Conservation (phyloP, 2,888 invertebrate genomes). For the Synergus laeviventris region DNA sequence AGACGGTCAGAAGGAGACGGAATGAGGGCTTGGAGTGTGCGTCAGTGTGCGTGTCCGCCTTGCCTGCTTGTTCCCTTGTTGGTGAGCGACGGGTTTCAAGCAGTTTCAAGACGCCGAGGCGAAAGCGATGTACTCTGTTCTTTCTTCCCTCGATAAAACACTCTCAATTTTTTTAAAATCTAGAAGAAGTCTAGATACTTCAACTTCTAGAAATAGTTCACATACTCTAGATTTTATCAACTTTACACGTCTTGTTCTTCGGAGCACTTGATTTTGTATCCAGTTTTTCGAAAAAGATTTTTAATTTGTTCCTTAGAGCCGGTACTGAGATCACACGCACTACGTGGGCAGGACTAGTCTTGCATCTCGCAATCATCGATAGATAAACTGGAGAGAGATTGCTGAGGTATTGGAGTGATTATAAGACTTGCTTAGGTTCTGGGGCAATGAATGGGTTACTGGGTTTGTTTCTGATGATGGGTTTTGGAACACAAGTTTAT, state of each 20-base stretch:
- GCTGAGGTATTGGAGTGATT: slow-evolving; percentile 9
- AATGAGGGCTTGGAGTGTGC: slow-evolving; percentile 37
- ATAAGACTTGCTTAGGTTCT: neutral
- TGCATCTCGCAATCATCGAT: slow-evolving; percentile 21
- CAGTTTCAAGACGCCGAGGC: slow-evolving; percentile 31
- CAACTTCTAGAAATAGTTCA: neutral
- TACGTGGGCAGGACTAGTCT: neutral
- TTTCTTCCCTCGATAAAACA: slow-evolving; percentile 5
- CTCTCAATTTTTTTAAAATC: neutral
- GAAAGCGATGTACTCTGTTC: slow-evolving; percentile 36
- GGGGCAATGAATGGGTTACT: neutral
- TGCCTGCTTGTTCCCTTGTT: slow-evolving; percentile 34
- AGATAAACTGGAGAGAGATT: slow-evolving; percentile 6
- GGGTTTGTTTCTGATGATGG: neutral
- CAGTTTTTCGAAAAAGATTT: neutral
- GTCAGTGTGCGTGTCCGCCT: slow-evolving; percentile 37
- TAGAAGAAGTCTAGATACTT: neutral
- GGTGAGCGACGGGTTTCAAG: slow-evolving; percentile 40
- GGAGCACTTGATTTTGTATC: neutral
- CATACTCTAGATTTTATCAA: neutral
- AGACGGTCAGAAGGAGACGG: slow-evolving; percentile 42
- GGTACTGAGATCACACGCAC: neutral
- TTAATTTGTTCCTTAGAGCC: neutral
- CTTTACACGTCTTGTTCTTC: neutral
- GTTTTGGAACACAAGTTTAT: neutral